Conservation (phyloP, 2,113 vertebrate species). For the Tonatia bakeri region DNA sequence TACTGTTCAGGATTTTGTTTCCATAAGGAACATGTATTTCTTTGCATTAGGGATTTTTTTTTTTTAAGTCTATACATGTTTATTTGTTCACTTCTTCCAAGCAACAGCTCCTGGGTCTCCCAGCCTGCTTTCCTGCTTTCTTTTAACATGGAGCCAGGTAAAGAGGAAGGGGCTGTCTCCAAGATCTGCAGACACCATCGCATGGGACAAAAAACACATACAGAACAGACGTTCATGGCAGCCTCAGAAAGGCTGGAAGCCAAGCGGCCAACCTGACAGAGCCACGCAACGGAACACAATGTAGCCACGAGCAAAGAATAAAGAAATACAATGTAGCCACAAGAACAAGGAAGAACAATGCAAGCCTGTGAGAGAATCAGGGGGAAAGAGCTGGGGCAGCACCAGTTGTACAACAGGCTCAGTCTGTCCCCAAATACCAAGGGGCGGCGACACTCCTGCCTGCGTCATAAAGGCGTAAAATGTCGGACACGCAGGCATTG, state of each 20-base stretch:
- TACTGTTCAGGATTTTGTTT: neutral
- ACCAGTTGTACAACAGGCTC: accelerated
- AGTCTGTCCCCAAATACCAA: neutral
- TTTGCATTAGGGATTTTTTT: neutral
- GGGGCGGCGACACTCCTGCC: accelerated
- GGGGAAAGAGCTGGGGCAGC: neutral
- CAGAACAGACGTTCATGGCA: no score
- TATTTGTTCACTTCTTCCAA: neutral
- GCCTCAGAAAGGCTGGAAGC: neutral
- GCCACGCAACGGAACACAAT: neutral
- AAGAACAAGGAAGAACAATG: neutral
- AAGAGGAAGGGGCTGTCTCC: neutral
- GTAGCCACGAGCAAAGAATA: no score
- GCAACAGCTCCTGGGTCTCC: neutral
- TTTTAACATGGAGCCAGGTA: no score
- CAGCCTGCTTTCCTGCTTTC: neutral
- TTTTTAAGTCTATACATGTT: neutral
- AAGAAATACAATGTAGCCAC: neutral
- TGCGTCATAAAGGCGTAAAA: neutral
- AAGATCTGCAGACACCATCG: no score
- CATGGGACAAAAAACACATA: no score
- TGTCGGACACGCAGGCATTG: accelerated
- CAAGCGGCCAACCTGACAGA: neutral
- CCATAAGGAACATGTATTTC: neutral
- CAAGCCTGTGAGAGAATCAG: no score